Evolutionary conservation across 2,888 invertebrate species (phyloP).

Genomic region (Ctena decussata): DNA sequence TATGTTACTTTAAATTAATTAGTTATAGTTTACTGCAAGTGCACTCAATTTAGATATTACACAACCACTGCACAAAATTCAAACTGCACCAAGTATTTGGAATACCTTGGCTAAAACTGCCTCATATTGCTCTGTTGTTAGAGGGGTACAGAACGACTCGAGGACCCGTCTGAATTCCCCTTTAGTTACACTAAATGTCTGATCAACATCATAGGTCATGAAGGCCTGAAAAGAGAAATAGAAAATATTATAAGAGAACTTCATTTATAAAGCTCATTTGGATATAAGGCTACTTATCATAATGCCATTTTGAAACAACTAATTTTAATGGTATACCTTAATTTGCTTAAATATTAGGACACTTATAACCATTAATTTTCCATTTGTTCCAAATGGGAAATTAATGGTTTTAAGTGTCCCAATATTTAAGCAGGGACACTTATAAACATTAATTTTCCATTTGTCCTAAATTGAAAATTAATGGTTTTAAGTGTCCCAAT

Average conservation of each 20-base stretch:
- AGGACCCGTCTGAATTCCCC: constrained; percentile 85
- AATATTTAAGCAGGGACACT: too few species aligned
- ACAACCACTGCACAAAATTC: constrained; percentile 5
- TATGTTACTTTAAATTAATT: neutral
- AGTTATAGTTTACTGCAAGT: neutral
- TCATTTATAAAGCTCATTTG: too few species aligned
- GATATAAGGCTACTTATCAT: neutral
- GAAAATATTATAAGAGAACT: too few species aligned
- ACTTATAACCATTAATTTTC: too few species aligned
- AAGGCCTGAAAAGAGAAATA: constrained; percentile 79
- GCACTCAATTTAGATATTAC: neutral
- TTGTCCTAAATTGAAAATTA: too few species aligned
- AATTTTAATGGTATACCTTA: too few species aligned
- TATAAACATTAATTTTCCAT: too few species aligned
- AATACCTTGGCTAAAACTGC: constrained; percentile 84
- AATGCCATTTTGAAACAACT: too few species aligned
- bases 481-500: too few species aligned
- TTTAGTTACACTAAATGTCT: constrained; percentile 81
- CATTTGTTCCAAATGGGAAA: too few species aligned
- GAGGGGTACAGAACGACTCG: constrained; percentile 82
- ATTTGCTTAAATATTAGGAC: too few species aligned
- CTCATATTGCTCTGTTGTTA: constrained; percentile 85
- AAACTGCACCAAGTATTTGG: constrained; percentile 11
- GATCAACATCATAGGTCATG: constrained; percentile 81
- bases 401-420: too few species aligned